These are phyloP conservation scores for Lasioglossum calceatum DNA, from an alignment of 2,888 invertebrate genomes.

Conservation along the genomic window DNA sequence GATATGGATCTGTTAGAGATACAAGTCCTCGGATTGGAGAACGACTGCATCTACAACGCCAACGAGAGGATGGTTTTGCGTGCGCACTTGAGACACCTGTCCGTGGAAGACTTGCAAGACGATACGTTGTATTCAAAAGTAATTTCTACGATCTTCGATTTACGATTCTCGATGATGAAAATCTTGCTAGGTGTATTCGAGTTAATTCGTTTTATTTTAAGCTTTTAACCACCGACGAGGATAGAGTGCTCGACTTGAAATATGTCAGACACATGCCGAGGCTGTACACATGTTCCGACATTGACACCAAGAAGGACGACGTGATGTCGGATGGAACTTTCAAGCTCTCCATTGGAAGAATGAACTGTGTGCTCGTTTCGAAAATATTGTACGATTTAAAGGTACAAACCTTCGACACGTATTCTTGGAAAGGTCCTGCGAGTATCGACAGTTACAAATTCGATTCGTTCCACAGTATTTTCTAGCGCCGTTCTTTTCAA, in stretches of 20 bases:
- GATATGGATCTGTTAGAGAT: slow-evolving; percentile 90
- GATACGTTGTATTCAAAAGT: slow-evolving; percentile 92
- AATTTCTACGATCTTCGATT: slow-evolving; percentile 35
- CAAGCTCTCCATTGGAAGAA: slow-evolving; percentile 89
- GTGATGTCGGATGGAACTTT: slow-evolving; percentile 90
- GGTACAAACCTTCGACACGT: slow-evolving; percentile 83
- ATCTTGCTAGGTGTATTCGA: neutral
- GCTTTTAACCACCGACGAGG: slow-evolving; percentile 92
- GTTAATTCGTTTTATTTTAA: slow-evolving; percentile 78
- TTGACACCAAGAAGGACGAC: slow-evolving; percentile 84
- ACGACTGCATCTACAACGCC: slow-evolving; percentile 91
- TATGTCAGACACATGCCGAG: slow-evolving; percentile 89
- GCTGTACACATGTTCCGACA: slow-evolving; percentile 85
- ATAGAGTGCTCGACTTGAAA: slow-evolving; percentile 92
- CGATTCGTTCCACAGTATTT: slow-evolving; percentile 84
- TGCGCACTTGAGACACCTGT: slow-evolving; percentile 88
- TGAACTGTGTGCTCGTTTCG: slow-evolving; percentile 90
- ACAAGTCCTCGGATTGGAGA: slow-evolving; percentile 88
- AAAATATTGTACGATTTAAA: slow-evolving; percentile 88
- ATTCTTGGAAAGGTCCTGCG: neutral
- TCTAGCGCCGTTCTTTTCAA: slow-evolving; percentile 85
- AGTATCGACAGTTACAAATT: neutral
- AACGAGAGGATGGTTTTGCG: slow-evolving; percentile 91
- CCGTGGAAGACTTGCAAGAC: slow-evolving; percentile 90
- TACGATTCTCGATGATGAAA: neutral